Evolutionary conservation across 1,140 invertebrate genomes (phyloP), one percentile per base, ranked within the genome.

Genomic region (Mizuhopecten yessoensis): DNA sequence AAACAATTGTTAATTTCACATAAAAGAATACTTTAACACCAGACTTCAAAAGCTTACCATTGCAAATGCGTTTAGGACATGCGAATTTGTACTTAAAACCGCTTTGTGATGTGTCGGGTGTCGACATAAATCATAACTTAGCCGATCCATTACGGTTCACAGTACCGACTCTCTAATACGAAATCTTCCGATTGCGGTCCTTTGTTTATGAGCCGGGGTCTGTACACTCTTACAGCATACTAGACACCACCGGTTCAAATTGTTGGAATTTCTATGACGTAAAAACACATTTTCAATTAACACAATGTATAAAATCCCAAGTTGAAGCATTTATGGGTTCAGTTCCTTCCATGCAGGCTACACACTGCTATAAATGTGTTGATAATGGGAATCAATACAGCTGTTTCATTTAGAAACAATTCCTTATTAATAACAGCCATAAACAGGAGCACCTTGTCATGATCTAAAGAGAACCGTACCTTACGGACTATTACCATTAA

Each of bases 101-200:
- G 57, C 57, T 75, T 75, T 75, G 57, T 75, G 57, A 75, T 75
- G 57, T 75, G 57, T 75, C n/a, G 57, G n/a, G 57, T 75, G 57
- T 75, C n/a, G 57, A 75, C 9, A 29, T 75, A 75, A 75, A 75
- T 75, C 57, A 75, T 75, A n/a, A n/a, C 57, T 75, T 75, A 29
- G 57, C 57, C 57, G n/a, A 23, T 29, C 57, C 57, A 75, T 75
- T 29, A 75, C 57, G 57, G 57, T 3, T 75, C 1, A n/a, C n/a
- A 5, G 57, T 75, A 75, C 5, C 57, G 57, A 75, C 57, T 7
- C 57, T 75, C n/a, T 75, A 75, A 75, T 75, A n/a, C n/a, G n/a
- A n/a, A 75, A n/a, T 75, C 5, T n/a, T 75, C 1, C n/a, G n/a
- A 3, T 75, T n/a, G 57, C 9, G 17, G n/a, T 29, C 57, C 57